Evolutionary conservation across 64 coral and sea anemone genomes (phyloP).

Genomic region (Anthopleura sola): DNA sequence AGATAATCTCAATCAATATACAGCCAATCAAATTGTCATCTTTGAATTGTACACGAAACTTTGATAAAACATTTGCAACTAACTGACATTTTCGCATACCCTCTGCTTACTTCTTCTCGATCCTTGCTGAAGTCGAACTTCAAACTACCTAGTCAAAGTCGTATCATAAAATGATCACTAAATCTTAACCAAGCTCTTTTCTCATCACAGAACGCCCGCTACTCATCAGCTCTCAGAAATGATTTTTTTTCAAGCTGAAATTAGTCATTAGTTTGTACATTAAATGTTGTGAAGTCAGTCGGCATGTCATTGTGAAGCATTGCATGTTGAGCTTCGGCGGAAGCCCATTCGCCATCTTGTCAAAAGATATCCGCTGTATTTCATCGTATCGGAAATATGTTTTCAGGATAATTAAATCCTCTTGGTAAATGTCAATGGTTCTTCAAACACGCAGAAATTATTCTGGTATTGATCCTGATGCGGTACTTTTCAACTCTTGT

Average conservation of each 20-base stretch:
- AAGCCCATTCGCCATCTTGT: not conserved
- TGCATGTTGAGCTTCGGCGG: not conserved
- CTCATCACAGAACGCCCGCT: not conserved
- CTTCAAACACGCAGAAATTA: not conserved
- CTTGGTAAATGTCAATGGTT: conserved; percentile 1
- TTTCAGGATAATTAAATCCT: not conserved
- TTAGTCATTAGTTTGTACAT: not conserved
- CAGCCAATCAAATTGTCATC: not conserved
- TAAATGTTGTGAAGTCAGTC: not conserved
- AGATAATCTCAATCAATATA: no score
- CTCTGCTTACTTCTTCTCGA: no score
- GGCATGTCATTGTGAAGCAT: not conserved
- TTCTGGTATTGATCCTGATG: not conserved
- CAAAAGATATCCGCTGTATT: not conserved
- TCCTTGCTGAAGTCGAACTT: no score
- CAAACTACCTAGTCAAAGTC: no score
- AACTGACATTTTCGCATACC: not conserved
- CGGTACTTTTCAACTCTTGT: not conserved
- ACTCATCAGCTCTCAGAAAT: not conserved
- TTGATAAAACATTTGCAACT: not conserved
- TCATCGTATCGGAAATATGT: conserved; percentile 7
- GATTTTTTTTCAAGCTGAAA: not conserved
- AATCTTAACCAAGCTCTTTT: not conserved
- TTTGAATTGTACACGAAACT: not conserved
- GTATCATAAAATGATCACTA: not conserved